These are phyloP conservation scores for Eugnorisma glareosa DNA, from an alignment of 2,888 invertebrate species.

Conservation along the genomic window DNA sequence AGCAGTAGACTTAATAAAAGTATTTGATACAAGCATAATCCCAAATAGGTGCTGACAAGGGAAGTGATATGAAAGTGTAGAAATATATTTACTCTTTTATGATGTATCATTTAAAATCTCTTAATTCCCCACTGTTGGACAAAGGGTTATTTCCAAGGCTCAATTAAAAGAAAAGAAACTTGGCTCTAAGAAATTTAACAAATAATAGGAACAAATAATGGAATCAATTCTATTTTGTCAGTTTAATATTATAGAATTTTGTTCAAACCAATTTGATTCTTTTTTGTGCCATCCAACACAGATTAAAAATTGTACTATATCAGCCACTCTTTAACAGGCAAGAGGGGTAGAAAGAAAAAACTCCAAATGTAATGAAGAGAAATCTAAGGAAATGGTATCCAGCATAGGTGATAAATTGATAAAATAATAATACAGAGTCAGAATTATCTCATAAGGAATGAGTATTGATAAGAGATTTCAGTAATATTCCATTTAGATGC, in stretches of 20 bases:
- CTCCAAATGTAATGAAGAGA: neutral
- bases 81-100: neutral
- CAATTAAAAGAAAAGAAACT: neutral
- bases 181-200: neutral
- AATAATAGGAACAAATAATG: neutral
- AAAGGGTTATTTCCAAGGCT: neutral
- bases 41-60: neutral
- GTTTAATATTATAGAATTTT: too few species aligned
- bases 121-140: neutral
- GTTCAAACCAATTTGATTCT: neutral
- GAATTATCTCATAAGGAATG: neutral
- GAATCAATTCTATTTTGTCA: neutral
- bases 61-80: neutral
- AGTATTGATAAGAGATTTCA: neutral
- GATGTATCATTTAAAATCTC: constrained; percentile 1
- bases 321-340: neutral
- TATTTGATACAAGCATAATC: neutral
- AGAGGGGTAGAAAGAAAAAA: neutral
- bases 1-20: neutral
- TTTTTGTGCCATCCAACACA: neutral
- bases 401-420: too few species aligned
- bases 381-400: neutral
- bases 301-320: neutral
- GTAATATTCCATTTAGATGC: constrained; percentile 4
- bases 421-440: neutral